phyloP scores from a whole-genome alignment of 2,888 invertebrate species.

The Megamerina dolium region DNA sequence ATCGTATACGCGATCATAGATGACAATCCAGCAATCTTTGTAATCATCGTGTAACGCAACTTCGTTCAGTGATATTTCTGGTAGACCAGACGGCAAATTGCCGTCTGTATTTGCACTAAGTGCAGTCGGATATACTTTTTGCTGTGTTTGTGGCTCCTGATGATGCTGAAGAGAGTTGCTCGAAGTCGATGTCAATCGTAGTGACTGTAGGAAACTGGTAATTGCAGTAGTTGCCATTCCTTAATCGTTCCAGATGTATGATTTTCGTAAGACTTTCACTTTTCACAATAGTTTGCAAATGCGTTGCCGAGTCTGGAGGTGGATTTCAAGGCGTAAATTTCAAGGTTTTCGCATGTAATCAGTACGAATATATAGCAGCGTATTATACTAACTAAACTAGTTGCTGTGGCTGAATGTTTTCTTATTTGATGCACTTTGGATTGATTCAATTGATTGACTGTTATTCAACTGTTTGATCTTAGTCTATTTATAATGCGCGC shows the following conservation, averaged over 20 bases:
- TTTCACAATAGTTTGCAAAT: too few species aligned
- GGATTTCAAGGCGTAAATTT: too few species aligned
- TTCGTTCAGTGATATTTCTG: slow-evolving; percentile 62
- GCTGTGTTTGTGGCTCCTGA: slow-evolving; percentile 1
- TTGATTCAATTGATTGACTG: slow-evolving; percentile 11
- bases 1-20: slow-evolving; percentile 81
- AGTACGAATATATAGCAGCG: too few species aligned
- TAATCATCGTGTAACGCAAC: slow-evolving; percentile 68
- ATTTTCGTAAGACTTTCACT: too few species aligned
- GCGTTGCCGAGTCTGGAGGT: too few species aligned
- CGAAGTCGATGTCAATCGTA: slow-evolving; percentile 27
- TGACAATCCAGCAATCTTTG: slow-evolving; percentile 78
- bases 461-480: not conserved
- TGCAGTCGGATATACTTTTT: slow-evolving; percentile 14
- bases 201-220: slow-evolving; percentile 33
- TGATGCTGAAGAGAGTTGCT: slow-evolving; percentile 9
- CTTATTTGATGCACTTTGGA: slow-evolving; percentile 2
- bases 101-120: slow-evolving; percentile 1
- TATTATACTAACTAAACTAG: too few species aligned
- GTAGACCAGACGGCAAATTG: slow-evolving; percentile 18
- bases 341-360: too few species aligned
- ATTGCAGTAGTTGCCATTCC: too few species aligned
- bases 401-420: too few species aligned
- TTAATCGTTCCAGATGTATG: too few species aligned
- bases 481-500: slow-evolving; percentile 13